Base-by-base conservation (phyloP, 2,113 vertebrate genomes). In the Bujurquina vittata region DNA sequence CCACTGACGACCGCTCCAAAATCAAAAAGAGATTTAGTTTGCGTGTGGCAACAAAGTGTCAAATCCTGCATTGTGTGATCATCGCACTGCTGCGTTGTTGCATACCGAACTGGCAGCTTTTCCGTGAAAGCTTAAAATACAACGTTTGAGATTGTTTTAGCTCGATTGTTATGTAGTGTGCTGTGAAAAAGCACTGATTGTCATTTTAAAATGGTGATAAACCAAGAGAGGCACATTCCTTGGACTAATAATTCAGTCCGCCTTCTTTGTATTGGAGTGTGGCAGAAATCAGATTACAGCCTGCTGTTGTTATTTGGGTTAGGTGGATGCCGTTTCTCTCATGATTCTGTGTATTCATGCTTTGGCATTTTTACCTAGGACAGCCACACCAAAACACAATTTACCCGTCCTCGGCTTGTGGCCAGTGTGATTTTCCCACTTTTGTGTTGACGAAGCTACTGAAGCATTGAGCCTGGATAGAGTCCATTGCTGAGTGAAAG, bases 381-480 rank as follows among this genome's bases (percentile, higher is more conserved):
- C 73, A 46, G 20, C 49, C 22, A 14, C 63, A 61, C 57, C 26
- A 54, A 54, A 82, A 77, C 80, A 40, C 15, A 37, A 59, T 79
- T 82, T 77, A 54, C 26, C 80, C 49, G 80, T 29, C 57, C 31
- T 73, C 74, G 86, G 79, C 75, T 46, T 31, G 83, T 84, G 85
- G 82, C 79, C 14, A 87, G 84, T 88, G 88, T 88, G 85, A 86
- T 79, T 90, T 88, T 89, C 77, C 84, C 91, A 86, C 84, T 80
- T 79, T 75, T 35, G 67, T 62, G 56, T 84, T 4, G 23, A n/a
- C 54, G 5, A 31, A 81, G 56, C 81, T 17, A 60, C 75, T 74
- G 85, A 86, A 77, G 85, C 91, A 43, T 87, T 86, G 61, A 80
- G 23, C 29, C 77, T 69, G 4, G 77, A 87, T 69, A 57, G 78